phyloP scores from a whole-genome alignment of 1,140 invertebrate species.

The Drosophila nigromelanica region DNA sequence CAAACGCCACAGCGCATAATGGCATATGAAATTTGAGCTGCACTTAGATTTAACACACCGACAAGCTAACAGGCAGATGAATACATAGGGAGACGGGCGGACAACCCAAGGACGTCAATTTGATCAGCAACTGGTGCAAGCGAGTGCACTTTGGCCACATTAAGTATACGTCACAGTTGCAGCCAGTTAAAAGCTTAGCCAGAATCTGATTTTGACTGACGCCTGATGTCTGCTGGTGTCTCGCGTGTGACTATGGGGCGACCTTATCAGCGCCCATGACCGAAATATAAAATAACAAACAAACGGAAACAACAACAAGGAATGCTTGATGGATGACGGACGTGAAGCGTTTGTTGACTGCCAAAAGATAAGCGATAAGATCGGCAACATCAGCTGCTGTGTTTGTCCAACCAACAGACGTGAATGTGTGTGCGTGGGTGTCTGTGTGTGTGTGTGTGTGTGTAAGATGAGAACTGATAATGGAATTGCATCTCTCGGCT shows the following conservation, averaged over 20 bases:
- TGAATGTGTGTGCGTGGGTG: conserved; percentile 1
- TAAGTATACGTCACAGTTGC: conserved; percentile 32
- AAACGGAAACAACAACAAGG: not conserved
- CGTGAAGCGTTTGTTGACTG: conserved; percentile 38
- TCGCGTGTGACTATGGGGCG: conserved; percentile 62
- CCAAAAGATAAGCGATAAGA: conserved; percentile 49
- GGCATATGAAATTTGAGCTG: conserved; percentile 32
- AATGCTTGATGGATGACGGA: conserved; percentile 25
- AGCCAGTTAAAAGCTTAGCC: not conserved
- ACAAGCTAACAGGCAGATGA: conserved; percentile 10
- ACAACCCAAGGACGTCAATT: not conserved
- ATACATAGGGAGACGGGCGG: not conserved
- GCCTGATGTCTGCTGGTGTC: conserved; percentile 35
- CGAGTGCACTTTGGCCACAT: conserved; percentile 5
- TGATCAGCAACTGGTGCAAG: not conserved
- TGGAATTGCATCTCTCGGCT: conserved; percentile 51
- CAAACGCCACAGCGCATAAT: conserved; percentile 14
- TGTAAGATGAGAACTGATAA: conserved; percentile 41
- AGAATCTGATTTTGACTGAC: conserved; percentile 8
- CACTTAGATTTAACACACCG: conserved; percentile 33
- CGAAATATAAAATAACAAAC: conserved; percentile 37
- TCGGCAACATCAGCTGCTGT: conserved; percentile 37
- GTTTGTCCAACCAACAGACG: conserved; percentile 25
- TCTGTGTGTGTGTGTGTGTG: not conserved
- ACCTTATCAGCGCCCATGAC: conserved; percentile 59